Percentiles rank a stretch among this genome's conserved stretches.
Evolutionary conservation across 2,888 invertebrate genomes (phyloP).

Genomic region (Escarpia spicata): DNA sequence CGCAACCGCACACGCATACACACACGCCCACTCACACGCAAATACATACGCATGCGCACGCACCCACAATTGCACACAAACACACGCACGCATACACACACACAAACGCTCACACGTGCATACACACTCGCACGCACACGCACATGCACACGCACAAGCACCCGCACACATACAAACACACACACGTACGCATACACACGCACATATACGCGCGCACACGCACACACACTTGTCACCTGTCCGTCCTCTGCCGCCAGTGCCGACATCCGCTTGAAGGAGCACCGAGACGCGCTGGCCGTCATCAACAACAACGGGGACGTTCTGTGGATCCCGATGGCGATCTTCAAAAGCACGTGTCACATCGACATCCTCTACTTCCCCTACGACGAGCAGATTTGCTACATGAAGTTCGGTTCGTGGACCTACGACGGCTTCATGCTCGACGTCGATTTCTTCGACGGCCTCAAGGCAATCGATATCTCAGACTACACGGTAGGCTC

Average conservation of each 20-base stretch:
- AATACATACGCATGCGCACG: no score
- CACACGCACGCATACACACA: no score
- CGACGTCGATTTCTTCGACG: slow-evolving; percentile 48
- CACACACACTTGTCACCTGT: neutral
- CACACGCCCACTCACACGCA: no score
- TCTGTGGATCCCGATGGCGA: slow-evolving; percentile 57
- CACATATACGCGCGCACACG: no score
- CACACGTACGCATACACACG: no score
- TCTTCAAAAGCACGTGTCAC: slow-evolving; percentile 61
- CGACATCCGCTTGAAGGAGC: slow-evolving; percentile 61
- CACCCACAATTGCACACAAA: no score
- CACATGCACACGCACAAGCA: no score
- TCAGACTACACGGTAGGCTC: slow-evolving; percentile 54
- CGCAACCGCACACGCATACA: no score
- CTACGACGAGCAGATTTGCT: slow-evolving; percentile 62
- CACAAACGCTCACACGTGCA: no score
- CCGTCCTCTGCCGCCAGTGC: slow-evolving; percentile 51
- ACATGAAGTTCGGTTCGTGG: slow-evolving; percentile 64
- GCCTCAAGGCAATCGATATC: slow-evolving; percentile 38
- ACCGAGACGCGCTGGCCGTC: slow-evolving; percentile 59
- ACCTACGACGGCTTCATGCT: slow-evolving; percentile 58
- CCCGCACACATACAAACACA: no score
- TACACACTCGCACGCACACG: no score
- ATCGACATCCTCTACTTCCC: slow-evolving; percentile 63
- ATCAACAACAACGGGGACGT: slow-evolving; percentile 53